These are phyloP conservation scores for Sula dactylatra DNA, from an alignment of 2,113 vertebrate genomes.

Conservation along the genomic window DNA sequence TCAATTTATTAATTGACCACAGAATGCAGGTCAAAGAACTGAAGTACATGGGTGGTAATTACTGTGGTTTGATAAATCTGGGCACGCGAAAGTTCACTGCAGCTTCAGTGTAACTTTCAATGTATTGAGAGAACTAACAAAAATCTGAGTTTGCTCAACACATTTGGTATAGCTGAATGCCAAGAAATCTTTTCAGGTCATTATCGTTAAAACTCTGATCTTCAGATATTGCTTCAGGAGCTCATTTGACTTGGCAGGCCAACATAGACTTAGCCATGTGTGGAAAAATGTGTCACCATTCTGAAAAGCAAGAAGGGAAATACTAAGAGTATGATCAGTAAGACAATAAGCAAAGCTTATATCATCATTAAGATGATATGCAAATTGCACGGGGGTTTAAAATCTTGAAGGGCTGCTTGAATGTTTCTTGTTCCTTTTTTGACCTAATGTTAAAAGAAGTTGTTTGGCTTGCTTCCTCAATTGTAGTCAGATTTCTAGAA, in stretches of 20 bases:
- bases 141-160: background rate
- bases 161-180: background rate
- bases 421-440: background rate
- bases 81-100: background rate
- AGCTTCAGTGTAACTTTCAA: background rate
- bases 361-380: background rate
- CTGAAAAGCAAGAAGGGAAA: background rate
- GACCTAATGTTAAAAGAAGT: background rate
- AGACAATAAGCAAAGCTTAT: background rate
- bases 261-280: background rate
- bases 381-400: background rate
- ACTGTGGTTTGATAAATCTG: background rate
- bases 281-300: background rate
- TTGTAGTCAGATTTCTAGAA: background rate
- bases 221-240: background rate
- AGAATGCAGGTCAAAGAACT: background rate
- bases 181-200: background rate
- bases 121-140: background rate
- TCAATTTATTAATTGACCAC: slow-evolving; percentile 63
- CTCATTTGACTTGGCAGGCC: background rate
- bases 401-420: background rate
- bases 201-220: background rate
- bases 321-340: background rate
- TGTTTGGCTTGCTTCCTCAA: background rate
- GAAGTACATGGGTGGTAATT: background rate